Evolutionary conservation across 2,113 vertebrate species (phyloP), one percentile per base, ranked within the genome.

Genomic region (Promerops cafer): DNA sequence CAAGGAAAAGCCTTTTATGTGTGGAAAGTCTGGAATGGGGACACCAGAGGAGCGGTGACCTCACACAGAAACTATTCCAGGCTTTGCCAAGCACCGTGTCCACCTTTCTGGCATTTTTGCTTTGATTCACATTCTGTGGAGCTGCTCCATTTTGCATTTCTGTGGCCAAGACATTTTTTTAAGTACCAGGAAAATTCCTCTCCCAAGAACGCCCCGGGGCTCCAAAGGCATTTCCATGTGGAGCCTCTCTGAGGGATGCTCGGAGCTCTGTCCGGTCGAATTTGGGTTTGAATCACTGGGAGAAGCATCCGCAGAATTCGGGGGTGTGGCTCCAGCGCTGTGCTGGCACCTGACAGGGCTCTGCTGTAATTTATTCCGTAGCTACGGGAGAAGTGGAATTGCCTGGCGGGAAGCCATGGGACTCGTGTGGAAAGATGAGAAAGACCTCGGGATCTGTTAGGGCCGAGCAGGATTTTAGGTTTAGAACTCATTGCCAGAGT

Each of bases 281-380:
- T 52, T 65, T 16, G 66, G n/a, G 59, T 16, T 91, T 97, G 95
- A 96, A 93, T 96, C 96, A 96, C 37, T 0, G 26, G 11, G 79
- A 57, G 59, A 96, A 90, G 66, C 94, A 96, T 74, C 66, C 56
- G 71, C 88, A 96, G 95, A 97, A 97, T 91, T 82, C 65, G 26
- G 74, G 83, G 87, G 84, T 28, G 95, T 44, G 93, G 24, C 77
- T 64, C 17, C 47, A 4, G 76, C 53, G 65, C 8, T 45, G 11
- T 17, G 79, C 76, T 37, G 35, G 85, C 64, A 30, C 52, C 82
- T 27, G 79, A 6, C 66, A 2, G 2, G 8, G 16, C 59, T 80
- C 52, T 0, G 31, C 61, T 54, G 44, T 40, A 6, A 53, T 93
- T 90, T 83, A 31, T 95, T 76, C 84, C 9, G 27, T 5, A 28